Base-by-base conservation (phyloP, 1,140 invertebrate genomes). In the Brachionus paranguensis region DNA sequence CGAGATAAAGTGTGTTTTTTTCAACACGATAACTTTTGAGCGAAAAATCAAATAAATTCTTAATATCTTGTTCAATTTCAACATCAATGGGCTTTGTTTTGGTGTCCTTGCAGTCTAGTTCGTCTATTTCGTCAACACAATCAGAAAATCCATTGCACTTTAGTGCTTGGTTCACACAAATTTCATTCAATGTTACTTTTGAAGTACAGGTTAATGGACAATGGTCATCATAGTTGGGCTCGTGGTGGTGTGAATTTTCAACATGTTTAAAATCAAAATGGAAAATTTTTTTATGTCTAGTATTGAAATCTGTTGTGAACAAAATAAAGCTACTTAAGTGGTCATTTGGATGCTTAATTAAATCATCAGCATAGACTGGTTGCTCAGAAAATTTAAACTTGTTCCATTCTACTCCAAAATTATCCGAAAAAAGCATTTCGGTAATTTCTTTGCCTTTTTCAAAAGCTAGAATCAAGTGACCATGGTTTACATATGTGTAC, bases 291-390 rank as follows among this genome's bases (percentile, higher is more conserved):
- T 74, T 74, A 14, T 17, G 41, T 45, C 41, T 41, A n/a, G 70
- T 43, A 17, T 45, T 74, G 17, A 45, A 45, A 45, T 74, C 70
- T 24, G 70, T 74, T 4, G 70, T 7, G 17, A 74, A 74, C 17
- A 74, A 20, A 45, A 24, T 43, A 45, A 74, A 74, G 17, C 20
- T 74, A 43, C 20, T 45, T 3, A 43, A 14, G 11, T 43, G 37
- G 12, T 43, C 70, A 45, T 41, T 74, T 74, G 70, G 70, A 74
- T 74, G 70, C 17, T 74, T 74, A 24, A 74, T 12, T 7, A 74
- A 43, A 24, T 74, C 70, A 43, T 74, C 41, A 20, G 41, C 41
- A 20, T 43, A 43, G 20, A 74, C 37, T 43, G 33, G 33, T 6
- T 45, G 12, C 6, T 74, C 11, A 11, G 37, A 17, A 17, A 74